phyloP scores from a whole-genome alignment of 2,888 invertebrate species.

The Apamea crenata region DNA sequence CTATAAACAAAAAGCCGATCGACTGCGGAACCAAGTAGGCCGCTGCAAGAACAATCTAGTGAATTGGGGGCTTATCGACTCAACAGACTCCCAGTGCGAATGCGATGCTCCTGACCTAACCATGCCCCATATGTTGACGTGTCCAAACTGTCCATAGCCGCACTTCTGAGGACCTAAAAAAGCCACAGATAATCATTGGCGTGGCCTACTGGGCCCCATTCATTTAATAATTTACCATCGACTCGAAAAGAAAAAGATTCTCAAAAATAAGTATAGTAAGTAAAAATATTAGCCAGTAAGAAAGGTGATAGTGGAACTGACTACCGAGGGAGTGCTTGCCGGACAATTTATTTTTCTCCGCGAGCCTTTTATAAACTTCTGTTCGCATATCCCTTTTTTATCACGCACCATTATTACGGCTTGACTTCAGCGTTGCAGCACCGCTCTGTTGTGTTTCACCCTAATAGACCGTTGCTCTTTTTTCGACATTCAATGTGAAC shows the following conservation, averaged over 20 bases:
- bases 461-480: neutral
- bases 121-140: neutral
- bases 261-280: neutral
- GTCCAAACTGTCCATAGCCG: neutral
- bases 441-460: neutral
- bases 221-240: neutral
- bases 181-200: neutral
- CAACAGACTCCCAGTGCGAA: neutral
- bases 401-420: neutral
- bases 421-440: neutral
- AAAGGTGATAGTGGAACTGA: no score
- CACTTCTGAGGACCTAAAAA: neutral
- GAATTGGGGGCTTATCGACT: neutral
- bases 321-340: neutral
- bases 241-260: neutral
- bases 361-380: neutral
- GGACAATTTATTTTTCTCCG: neutral
- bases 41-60: neutral
- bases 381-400: neutral
- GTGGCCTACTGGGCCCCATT: neutral
- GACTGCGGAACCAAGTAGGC: neutral
- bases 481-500: slow-evolving; percentile 9
- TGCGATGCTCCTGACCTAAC: neutral
- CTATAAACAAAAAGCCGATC: neutral
- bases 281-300: neutral